Evolutionary conservation across 2,888 invertebrate genomes (phyloP), one percentile per base, ranked within the genome.

Genomic region (Mylabris sibirica): DNA sequence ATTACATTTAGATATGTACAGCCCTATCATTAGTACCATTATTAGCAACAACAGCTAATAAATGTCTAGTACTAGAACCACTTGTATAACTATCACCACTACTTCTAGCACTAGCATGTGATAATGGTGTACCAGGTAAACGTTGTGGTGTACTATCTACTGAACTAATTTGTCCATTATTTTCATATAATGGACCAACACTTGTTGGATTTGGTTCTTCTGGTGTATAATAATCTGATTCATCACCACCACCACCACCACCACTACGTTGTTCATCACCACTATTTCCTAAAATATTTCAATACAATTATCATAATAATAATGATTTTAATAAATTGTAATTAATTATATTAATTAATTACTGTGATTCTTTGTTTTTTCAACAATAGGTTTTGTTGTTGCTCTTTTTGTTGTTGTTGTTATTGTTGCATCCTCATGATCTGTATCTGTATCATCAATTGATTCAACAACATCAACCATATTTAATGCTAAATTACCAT

Each of bases 11-110:
- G 73, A 84, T 81, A 69, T 83, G 80, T 34, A 83, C 80, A 53
- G 81, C 76, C 72, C 76, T 78, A 49, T 83, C 83, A 38, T 76
- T 72, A 26, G 76, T 64, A n/a, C 75, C 74, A 65, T 79, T 78
- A 44, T 75, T 75, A 66, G 82, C 83, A 74, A 86, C 86, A 20
- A 88, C 85, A 67, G 89, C 88, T 73, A 93, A 87, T 74, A 93
- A 85, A 81, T 93, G 91, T 30, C 92, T 89, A 3, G 93, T 92
- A 59, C 93, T 93, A n/a, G 92, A 92, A 66, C 91, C 91, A 8
- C 93, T 93, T 77, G 93, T 92, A 85, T 93, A 94, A 78, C 93
- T 93, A 81, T 94, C 94, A 67, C 91, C 93, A 69, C 93, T 93
- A 72, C 93, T 93, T 61, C 93, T 89, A 72, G 89, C 89, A 81